Evolutionary conservation across 2,113 vertebrate genomes (phyloP).

Genomic region (Canis aureus): DNA sequence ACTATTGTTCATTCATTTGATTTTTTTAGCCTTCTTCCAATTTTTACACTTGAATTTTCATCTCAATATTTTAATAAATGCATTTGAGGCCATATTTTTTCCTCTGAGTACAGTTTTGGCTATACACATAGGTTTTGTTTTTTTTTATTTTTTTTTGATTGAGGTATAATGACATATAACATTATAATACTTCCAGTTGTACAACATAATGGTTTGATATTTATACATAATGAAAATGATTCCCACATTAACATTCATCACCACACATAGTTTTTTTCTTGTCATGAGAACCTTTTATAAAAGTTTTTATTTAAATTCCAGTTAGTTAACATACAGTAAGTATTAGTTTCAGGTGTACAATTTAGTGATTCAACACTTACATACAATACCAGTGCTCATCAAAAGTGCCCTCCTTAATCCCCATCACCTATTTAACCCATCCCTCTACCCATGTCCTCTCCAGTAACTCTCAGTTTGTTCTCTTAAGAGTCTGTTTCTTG

Average conservation of each 20-base stretch:
- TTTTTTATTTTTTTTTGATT: background rate
- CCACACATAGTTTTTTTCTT: background rate
- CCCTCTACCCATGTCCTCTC: background rate
- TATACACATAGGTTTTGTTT: background rate
- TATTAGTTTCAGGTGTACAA: background rate
- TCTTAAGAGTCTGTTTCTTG: background rate
- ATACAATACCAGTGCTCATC: background rate
- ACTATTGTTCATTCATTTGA: background rate
- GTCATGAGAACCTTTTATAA: background rate
- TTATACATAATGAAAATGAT: background rate
- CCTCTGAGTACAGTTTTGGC: background rate
- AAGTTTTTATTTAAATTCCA: background rate
- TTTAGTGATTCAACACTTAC: background rate
- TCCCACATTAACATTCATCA: background rate
- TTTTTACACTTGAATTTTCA: background rate
- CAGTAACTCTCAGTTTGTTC: background rate
- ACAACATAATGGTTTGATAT: background rate
- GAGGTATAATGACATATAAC: background rate
- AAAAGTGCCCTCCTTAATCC: background rate
- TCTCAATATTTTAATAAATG: background rate
- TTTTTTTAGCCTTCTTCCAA: background rate
- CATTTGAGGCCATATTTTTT: background rate
- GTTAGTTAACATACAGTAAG: background rate
- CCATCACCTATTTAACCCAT: background rate
- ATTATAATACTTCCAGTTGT: background rate